Evolutionary conservation across 2,888 invertebrate species (phyloP), one percentile per base, ranked within the genome.

Genomic region (Caenorhabditis afra): DNA sequence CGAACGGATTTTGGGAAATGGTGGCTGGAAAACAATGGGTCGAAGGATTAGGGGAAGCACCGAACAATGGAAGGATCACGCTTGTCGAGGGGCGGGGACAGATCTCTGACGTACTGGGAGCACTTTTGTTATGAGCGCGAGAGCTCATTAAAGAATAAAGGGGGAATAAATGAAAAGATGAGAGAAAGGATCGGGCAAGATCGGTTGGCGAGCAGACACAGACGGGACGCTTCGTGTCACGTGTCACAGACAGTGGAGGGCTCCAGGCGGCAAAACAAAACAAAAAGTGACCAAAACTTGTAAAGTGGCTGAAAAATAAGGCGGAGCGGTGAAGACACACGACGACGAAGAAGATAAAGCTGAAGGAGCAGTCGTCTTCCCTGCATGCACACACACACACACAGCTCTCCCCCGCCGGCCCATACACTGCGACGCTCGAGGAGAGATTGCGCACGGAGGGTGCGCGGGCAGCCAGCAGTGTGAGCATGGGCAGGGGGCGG

Each of bases 241-340:
- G 68, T 58, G 65, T 59, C 52, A 59, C 14, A 50, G 37, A 11
- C 61, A 61, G 53, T 20, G 44, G 35, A 53, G 41, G 58, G 41
- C 23, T 41, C 23, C 11, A 52, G 35, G 18, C 3, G 59, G 45
- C 45, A 55, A 62, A 58, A 64, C 49, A 67, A 76, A 76, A 74
- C 65, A 76, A 76, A 67, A 76, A 76, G 68, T 76, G 76, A 76
- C 76, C 76, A 76, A 76, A 76, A 76, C 76, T 76, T 75, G 75
- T 75, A 76, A 76, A 68, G 76, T 76, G 67, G 62, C 68, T 76
- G 67, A 67, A 76, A 76, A 62, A 76, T 66, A 66, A 65, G 49
- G 47, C 47, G 57, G 47, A 55, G 55, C 23, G 49, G 52, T 29
- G 74, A 74, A 65, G 59, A 74, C 64, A 74, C 64, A 73, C 29